Percentiles rank a stretch among this genome's conserved stretches.
phyloP scores from a whole-genome alignment of 2,113 vertebrate genomes.

The Erythrolamprus reginae region DNA sequence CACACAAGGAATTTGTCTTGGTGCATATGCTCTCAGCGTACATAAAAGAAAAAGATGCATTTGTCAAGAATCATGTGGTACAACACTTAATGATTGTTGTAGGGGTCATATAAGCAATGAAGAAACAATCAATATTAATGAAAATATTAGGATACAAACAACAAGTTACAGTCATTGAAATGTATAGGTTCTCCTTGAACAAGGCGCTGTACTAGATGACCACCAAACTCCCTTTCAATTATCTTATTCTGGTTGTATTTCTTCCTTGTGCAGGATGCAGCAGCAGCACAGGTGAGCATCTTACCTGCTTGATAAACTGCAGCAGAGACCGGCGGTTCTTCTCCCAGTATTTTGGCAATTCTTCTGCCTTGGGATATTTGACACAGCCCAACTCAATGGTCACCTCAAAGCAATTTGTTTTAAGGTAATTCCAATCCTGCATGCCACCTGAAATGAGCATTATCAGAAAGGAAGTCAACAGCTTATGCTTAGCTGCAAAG shows the following conservation, averaged over 20 bases:
- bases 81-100: too few species aligned
- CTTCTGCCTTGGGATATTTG: slow-evolving; percentile 83
- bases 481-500: background rate
- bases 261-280: too few species aligned
- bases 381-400: slow-evolving; percentile 93
- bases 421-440: slow-evolving; percentile 98
- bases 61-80: too few species aligned
- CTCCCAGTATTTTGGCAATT: slow-evolving; percentile 87
- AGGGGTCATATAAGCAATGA: too few species aligned
- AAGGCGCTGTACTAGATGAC: background rate
- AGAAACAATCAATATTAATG: too few species aligned
- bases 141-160: too few species aligned
- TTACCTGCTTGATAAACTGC: slow-evolving; percentile 91
- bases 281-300: background rate
- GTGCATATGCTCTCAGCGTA: too few species aligned
- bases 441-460: slow-evolving; percentile 81
- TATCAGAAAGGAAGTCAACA: background rate
- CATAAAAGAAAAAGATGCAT: too few species aligned
- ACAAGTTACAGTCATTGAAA: too few species aligned
- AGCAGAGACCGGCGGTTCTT: slow-evolving; percentile 85
- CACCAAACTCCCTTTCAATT: background rate
- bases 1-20: too few species aligned
- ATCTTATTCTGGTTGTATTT: background rate
- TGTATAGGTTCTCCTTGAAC: background rate
- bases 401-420: slow-evolving; percentile 98